Percentiles rank a stretch among this genome's conserved stretches.
Evolutionary conservation across 2,113 vertebrate genomes (phyloP).

Genomic region (Daphoenositta chrysoptera): DNA sequence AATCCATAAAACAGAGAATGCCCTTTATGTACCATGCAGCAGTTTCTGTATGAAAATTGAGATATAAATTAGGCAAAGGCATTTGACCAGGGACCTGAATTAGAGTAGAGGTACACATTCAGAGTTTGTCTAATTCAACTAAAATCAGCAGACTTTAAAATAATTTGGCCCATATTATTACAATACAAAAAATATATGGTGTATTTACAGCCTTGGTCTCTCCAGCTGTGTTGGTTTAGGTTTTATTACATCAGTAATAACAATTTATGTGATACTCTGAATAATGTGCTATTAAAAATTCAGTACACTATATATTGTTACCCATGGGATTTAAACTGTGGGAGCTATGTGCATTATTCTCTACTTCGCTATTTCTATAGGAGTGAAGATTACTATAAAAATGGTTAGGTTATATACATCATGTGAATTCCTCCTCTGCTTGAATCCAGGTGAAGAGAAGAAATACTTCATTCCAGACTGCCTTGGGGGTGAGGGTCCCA

Average conservation of each 20-base stretch:
- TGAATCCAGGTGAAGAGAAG: constrained; percentile 13
- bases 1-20: neutral
- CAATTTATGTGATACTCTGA: constrained; percentile 56
- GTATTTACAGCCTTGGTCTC: constrained; percentile 42
- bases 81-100: neutral
- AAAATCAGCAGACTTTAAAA: constrained; percentile 32
- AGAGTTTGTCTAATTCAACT: neutral
- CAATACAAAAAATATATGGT: neutral
- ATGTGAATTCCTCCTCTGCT: constrained; percentile 24
- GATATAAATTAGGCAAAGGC: neutral
- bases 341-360: constrained; percentile 30
- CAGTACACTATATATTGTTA: constrained; percentile 9
- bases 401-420: neutral
- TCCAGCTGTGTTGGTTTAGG: constrained; percentile 53
- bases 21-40: neutral
- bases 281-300: constrained; percentile 56
- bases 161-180: neutral
- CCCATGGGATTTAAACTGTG: constrained; percentile 42
- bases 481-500: neutral
- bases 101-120: neutral
- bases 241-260: constrained; percentile 60
- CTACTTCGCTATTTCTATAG: constrained; percentile 19
- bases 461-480: neutral
- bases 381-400: constrained; percentile 45
- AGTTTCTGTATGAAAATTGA: neutral